Base-by-base conservation (phyloP, 2,888 invertebrate genomes). In the Biston betularia region DNA sequence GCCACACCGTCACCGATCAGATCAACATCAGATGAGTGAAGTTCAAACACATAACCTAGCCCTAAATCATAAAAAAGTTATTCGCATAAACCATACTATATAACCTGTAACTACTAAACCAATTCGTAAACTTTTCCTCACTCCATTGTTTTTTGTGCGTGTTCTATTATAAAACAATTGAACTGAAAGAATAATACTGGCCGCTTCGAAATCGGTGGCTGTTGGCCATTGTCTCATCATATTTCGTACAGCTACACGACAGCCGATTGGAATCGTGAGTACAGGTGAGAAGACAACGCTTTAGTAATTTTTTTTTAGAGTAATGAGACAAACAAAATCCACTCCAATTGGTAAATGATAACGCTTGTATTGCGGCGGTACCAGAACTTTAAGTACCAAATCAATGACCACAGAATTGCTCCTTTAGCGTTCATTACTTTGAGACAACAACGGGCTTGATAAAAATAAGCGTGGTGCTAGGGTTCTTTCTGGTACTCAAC, bases 261-360 rank as follows among this genome's bases (percentile, higher is more conserved):
- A 86, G 84, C 85, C 91, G 86, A 92, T 92, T 86, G 84, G 88
- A 92, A 90, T 89, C 92, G 92, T 92, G 92, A 89, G 89, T 91
- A 91, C 87, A 83, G 74, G 84, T 78, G 69, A 10, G 59, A 11
- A 60, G 58, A 82, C 34, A 83, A 79, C 12, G 12, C 54, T 9
- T 35, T 34, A 1, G n/a, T 34, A 50, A 0, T 34, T 34, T 50
- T 44, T 44, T 6, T 24, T 24, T 24, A 3, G 1, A 24, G 24
- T 24, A 24, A 24, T 24, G 24, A 24, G 24, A 24, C 24, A 3
- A 24, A 24, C 24, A 3, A 24, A 24, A 24, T 24, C 24, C 24
- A 24, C 24, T 24, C 24, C 24, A 2, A 24, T 2, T 24, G 24
- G 3, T 24, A 24, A 24, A 24, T 2, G 24, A 24, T 24, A 24